A percentile compares a stretch with the other conserved stretches of the same genome.
Evolutionary conservation across 2,113 vertebrate genomes (phyloP).

Genomic region (Probosciger aterrimus): DNA sequence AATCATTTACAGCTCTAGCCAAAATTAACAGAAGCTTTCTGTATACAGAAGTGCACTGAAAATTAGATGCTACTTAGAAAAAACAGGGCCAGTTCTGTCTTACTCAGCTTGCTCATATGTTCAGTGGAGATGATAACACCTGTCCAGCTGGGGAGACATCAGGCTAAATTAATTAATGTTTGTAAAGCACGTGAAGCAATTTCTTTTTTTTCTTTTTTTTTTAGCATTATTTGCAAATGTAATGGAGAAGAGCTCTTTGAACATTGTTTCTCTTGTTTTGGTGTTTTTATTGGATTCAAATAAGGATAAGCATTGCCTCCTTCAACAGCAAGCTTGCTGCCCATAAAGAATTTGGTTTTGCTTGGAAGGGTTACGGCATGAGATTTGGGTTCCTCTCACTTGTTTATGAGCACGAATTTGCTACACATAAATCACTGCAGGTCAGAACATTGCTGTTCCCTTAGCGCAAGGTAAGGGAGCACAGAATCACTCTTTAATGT

Average conservation of each 20-base stretch:
- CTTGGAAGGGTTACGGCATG: conserved; percentile 1
- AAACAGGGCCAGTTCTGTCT: conserved; percentile 10
- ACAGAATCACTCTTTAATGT: conserved; percentile 55
- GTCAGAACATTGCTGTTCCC: conserved; percentile 53
- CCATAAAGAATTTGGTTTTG: conserved; percentile 16
- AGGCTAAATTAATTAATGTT: conserved; percentile 3
- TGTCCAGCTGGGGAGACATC: conserved; percentile 1
- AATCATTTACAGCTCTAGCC: not conserved
- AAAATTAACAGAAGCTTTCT: conserved; percentile 31
- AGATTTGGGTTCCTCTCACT: conserved; percentile 31
- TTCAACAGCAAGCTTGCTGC: not conserved
- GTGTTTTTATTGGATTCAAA: not conserved
- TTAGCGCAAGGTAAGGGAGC: conserved; percentile 36
- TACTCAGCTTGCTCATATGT: conserved; percentile 24
- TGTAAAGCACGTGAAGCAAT: not conserved
- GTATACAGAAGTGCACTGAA: not conserved
- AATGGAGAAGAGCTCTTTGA: not conserved
- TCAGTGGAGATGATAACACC: conserved; percentile 21
- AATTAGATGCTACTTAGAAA: not conserved
- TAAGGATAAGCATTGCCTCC: not conserved
- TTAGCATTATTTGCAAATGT: not conserved
- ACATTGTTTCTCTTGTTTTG: not conserved
- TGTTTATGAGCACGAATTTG: conserved; percentile 23
- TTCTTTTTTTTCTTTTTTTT: not conserved
- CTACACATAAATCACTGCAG: conserved; percentile 41